Evolutionary conservation across 2,797 vertebrate genomes (phyloP).

Genomic region (Urophycis tenuis): DNA sequence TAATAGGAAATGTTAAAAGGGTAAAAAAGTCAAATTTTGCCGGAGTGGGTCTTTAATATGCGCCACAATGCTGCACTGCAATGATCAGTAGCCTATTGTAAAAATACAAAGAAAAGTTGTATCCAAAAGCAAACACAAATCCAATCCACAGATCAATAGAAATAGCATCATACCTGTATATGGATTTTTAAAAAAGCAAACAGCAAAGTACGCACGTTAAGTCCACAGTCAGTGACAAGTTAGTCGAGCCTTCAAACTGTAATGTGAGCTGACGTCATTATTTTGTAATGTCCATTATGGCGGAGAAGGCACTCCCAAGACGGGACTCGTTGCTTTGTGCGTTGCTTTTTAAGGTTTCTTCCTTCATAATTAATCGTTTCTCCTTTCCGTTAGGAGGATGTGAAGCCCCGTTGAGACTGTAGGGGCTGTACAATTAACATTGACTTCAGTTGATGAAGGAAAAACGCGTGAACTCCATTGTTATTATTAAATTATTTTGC

Average conservation of each 20-base stretch:
- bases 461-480: background rate
- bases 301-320: too few species aligned
- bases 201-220: background rate
- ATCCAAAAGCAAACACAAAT: background rate
- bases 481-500: background rate
- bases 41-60: background rate
- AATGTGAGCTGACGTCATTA: background rate
- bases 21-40: too few species aligned
- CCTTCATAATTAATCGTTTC: too few species aligned
- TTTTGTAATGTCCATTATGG: too few species aligned
- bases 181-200: background rate
- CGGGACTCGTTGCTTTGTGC: too few species aligned
- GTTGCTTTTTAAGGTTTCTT: too few species aligned
- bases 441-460: background rate
- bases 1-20: too few species aligned
- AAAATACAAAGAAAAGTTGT: background rate
- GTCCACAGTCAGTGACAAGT: background rate
- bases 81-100: too few species aligned
- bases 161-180: background rate
- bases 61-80: too few species aligned
- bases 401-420: too few species aligned
- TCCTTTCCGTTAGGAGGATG: too few species aligned
- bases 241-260: background rate
- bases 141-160: background rate
- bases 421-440: too few species aligned